Evolutionary conservation across 2,113 vertebrate species (phyloP).

Genomic region (Urocolius indicus): DNA sequence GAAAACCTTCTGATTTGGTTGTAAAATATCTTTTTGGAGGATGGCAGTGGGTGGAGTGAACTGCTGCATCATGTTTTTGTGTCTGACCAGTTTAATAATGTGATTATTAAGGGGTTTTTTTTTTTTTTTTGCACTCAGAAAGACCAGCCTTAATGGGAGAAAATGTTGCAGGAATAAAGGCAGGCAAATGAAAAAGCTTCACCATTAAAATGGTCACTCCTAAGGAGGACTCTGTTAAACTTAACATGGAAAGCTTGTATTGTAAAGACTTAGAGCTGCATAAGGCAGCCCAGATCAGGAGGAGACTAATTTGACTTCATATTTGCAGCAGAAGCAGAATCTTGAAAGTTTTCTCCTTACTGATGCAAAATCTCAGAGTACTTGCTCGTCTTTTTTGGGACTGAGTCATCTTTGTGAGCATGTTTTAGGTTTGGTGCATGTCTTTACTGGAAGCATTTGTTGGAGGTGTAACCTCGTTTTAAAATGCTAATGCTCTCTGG

Average conservation of each 20-base stretch:
- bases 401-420: not conserved
- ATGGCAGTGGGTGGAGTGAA: slow-evolving; percentile 48
- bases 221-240: not conserved
- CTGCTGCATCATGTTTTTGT: slow-evolving; percentile 66
- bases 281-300: not conserved
- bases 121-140: not conserved
- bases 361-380: not conserved
- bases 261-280: not conserved
- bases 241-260: not conserved
- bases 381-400: not conserved
- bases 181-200: not conserved
- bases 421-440: not conserved
- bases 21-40: slow-evolving; percentile 60
- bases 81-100: slow-evolving; percentile 51
- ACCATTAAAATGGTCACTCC: not conserved
- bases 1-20: slow-evolving; percentile 69
- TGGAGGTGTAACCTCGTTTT: not conserved
- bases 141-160: not conserved
- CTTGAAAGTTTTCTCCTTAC: not conserved
- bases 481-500: not conserved
- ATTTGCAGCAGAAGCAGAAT: not conserved
- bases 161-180: not conserved
- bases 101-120: slow-evolving; percentile 46
- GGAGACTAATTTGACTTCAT: not conserved
- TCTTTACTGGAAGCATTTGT: not conserved